These are phyloP conservation scores for Cherax destructor DNA, from an alignment of 1,140 invertebrate species.

Conservation along the genomic window DNA sequence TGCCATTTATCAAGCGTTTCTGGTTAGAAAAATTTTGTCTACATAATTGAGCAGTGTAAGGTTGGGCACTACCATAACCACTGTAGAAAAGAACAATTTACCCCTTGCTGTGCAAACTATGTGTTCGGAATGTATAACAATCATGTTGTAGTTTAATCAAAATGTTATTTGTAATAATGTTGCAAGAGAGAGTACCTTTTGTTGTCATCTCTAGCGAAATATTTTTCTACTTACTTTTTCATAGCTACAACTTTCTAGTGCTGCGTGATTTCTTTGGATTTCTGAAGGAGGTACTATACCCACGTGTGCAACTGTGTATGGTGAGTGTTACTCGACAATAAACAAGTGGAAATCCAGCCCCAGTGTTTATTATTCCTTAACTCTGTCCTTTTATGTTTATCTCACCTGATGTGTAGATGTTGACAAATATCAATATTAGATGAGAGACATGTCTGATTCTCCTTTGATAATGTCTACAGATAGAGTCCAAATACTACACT, in stretches of 20 bases:
- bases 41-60: background rate
- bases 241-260: constrained; percentile 67
- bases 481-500: too few relatives aligned
- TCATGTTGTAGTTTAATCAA: constrained; percentile 64
- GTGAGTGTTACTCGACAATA: constrained; percentile 47
- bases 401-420: background rate
- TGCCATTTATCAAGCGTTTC: background rate
- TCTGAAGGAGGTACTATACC: constrained; percentile 46
- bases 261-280: constrained; percentile 38
- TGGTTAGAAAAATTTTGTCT: background rate
- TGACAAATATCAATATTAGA: too few relatives aligned
- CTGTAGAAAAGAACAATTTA: constrained; percentile 24
- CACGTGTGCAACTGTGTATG: constrained; percentile 48
- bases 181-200: constrained; percentile 64
- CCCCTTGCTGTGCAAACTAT: constrained; percentile 61
- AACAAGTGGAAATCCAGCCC: constrained; percentile 35
- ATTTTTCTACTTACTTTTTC: constrained; percentile 70
- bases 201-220: constrained; percentile 69
- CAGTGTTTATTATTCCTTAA: background rate
- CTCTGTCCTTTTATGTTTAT: background rate
- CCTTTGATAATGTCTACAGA: too few relatives aligned
- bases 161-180: constrained; percentile 70
- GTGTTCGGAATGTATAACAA: constrained; percentile 64
- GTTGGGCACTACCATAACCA: background rate
- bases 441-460: too few relatives aligned